These are phyloP conservation scores for Tamias sibiricus DNA, from an alignment of 2,113 vertebrate genomes.

Conservation along the genomic window DNA sequence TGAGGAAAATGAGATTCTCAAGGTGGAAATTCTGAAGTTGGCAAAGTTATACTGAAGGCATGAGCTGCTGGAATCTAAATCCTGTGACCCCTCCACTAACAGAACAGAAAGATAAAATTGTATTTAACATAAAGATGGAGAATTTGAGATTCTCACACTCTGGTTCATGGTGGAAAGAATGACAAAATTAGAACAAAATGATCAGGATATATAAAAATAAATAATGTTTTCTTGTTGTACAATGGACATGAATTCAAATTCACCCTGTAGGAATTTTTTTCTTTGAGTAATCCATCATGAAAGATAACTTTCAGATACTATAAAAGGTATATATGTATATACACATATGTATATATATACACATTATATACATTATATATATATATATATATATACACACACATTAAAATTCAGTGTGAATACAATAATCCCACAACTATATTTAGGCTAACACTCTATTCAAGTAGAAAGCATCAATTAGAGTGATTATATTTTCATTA, in stretches of 20 bases:
- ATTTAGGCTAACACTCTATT: conserved; percentile 46
- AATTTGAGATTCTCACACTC: neutral
- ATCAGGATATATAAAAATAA: neutral
- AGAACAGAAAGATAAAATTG: neutral
- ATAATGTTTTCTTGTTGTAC: neutral
- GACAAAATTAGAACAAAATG: neutral
- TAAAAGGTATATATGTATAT: neutral
- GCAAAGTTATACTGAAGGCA: neutral
- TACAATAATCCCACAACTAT: neutral
- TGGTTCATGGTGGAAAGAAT: neutral
- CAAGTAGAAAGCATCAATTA: neutral
- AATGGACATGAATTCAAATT: conserved; percentile 19
- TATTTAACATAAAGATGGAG: neutral
- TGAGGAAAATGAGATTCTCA: neutral
- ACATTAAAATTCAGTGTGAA: neutral
- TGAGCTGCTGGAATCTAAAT: neutral
- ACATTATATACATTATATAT: too few species aligned
- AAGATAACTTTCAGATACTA: conserved; percentile 7
- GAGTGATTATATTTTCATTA: too few species aligned
- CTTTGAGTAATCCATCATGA: neutral
- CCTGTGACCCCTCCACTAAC: neutral
- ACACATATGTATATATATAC: too few species aligned
- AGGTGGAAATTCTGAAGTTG: neutral
- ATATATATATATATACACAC: neutral
- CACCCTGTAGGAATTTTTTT: neutral